Percentiles rank a stretch among this genome's conserved stretches.
These are phyloP conservation scores for Drosophila sucinea DNA, from an alignment of 1,140 invertebrate genomes.

Conservation along the genomic window DNA sequence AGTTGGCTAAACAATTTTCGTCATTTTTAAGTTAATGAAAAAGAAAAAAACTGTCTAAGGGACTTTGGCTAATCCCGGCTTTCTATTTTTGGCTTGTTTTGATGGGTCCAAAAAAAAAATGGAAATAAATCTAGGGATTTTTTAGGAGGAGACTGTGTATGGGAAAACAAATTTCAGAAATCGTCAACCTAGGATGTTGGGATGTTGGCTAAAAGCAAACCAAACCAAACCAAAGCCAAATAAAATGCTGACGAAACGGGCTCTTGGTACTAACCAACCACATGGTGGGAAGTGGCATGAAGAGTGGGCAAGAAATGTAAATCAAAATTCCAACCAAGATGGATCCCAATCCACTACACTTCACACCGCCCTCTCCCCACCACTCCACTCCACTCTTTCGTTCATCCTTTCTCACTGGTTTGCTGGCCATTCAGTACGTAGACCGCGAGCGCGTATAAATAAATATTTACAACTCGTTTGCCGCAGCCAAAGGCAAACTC, in stretches of 20 bases:
- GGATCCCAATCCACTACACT: constrained; percentile 5
- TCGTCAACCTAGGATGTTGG: not conserved
- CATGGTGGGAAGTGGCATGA: not conserved
- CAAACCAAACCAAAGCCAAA: constrained; percentile 68
- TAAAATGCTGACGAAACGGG: constrained; percentile 40
- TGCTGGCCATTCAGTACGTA: constrained; percentile 70
- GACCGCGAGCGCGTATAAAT: constrained; percentile 76
- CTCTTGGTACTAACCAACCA: not conserved
- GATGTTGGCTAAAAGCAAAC: constrained; percentile 44
- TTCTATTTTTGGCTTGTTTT: constrained; percentile 60
- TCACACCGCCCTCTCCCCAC: not conserved
- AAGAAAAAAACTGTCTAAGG: no score
- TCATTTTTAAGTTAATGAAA: no score
- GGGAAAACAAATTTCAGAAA: constrained; percentile 4
- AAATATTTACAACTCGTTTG: constrained; percentile 82
- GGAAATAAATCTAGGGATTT: constrained; percentile 46
- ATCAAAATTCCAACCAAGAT: constrained; percentile 67
- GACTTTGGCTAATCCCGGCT: not conserved
- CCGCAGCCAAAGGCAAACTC: constrained; percentile 73
- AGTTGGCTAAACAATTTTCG: no score
- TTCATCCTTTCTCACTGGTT: constrained; percentile 15
- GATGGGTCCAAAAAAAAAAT: constrained; percentile 46
- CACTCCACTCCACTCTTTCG: not conserved
- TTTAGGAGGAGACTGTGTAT: constrained; percentile 27
- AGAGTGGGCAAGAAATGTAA: constrained; percentile 61